Evolutionary conservation across 2,113 vertebrate genomes (phyloP), one percentile per base, ranked within the genome.

Genomic region (Cygnus atratus): DNA sequence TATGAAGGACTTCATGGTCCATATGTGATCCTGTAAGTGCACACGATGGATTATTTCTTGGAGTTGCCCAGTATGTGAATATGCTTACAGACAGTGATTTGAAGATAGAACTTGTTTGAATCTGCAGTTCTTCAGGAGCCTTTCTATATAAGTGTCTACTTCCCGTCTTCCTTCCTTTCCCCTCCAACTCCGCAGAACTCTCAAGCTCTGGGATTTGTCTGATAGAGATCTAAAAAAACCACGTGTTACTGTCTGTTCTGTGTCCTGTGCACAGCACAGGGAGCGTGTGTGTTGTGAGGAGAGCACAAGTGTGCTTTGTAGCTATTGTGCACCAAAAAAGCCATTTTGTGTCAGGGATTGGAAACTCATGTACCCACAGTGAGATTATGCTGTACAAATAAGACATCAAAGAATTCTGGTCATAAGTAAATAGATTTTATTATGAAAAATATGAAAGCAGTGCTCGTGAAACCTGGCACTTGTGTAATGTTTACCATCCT

Each of bases 181-280:
- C 29, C 3, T 81, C 13, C 41, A 62, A 6, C 20, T 73, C 29
- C 54, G 10, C 21, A 86, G 57, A 80, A 18, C 72, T 66, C 31
- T 65, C 48, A 73, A 4, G 25, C 41, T 89, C 61, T 84, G 41
- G 37, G 10, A 75, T 87, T 87, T 91, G 65, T 48, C 24, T 63
- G 59, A 55, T 55, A 59, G 7, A 63, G 77, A 59, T 29, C 39
- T 73, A 57, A 79, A 87, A 29, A 46, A 46, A 72, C 9, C 52
- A 7, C 0, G 0, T 8, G 3, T 80, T 73, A 10, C 21, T 82
- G 8, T 73, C 22, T 67, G 0, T 24, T 20, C 7, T 29, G 24
- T 39, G 41, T 44, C 28, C 58, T 55, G 9, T 66, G 39, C 0
- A 0, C 31, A n/a, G 41, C n/a, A 33, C 41, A 29, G 31, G 19